Conservation (phyloP, 2,797 vertebrate genomes). For the Molossus molossus region DNA sequence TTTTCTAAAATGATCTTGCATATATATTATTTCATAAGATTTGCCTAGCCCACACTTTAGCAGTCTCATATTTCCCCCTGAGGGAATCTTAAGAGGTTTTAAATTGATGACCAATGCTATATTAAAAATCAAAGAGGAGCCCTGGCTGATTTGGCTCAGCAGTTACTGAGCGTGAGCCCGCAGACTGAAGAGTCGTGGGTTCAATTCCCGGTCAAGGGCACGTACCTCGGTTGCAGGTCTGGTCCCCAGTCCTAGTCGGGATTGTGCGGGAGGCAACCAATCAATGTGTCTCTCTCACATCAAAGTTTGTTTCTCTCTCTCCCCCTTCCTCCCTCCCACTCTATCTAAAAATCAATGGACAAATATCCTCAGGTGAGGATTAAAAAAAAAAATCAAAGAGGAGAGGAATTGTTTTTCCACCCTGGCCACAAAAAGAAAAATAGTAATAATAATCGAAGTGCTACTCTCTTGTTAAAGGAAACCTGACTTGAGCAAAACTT, state of each 20-base stretch:
- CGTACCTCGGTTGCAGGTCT: too few relatives aligned
- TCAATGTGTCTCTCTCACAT: too few relatives aligned
- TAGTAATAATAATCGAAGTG: constrained; percentile 27
- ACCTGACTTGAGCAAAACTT: neutral
- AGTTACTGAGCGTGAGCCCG: too few relatives aligned
- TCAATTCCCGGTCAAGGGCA: too few relatives aligned
- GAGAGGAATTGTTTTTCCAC: constrained; percentile 66
- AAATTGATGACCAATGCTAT: constrained; percentile 74
- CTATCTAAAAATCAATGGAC: too few relatives aligned
- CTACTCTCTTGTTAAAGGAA: neutral
- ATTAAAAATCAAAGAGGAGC: constrained; percentile 63
- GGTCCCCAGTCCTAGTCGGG: too few relatives aligned
- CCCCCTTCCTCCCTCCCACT: too few relatives aligned
- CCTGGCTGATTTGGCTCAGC: too few relatives aligned
- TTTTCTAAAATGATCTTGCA: constrained; percentile 75
- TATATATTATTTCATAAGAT: constrained; percentile 74
- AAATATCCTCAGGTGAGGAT: too few relatives aligned
- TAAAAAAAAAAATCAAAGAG: constrained; percentile 72
- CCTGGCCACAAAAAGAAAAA: constrained; percentile 48
- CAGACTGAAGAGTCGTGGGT: too few relatives aligned
- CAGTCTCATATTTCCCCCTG: constrained; percentile 73
- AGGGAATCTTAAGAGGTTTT: constrained; percentile 72
- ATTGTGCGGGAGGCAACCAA: too few relatives aligned
- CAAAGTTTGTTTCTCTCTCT: too few relatives aligned
- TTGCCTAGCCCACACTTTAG: constrained; percentile 49